Evolutionary conservation across 1,140 invertebrate genomes (phyloP).

Genomic region (Procambarus clarkii): DNA sequence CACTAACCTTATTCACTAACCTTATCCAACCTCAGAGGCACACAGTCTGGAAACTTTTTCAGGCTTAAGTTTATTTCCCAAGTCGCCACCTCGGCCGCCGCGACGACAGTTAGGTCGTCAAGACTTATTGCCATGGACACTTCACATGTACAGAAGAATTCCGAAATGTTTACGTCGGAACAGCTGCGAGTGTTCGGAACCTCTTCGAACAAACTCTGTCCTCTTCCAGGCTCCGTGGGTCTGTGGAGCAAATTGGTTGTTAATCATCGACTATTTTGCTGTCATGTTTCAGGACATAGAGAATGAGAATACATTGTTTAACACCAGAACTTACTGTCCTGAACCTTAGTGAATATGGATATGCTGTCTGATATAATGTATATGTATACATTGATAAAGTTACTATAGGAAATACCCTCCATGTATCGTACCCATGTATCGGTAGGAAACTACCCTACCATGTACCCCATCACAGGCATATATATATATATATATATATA

Average conservation of each 20-base stretch:
- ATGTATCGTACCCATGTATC: no score
- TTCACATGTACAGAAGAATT: conserved; percentile 17
- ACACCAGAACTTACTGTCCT: no score
- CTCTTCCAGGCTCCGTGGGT: background rate
- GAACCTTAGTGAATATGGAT: no score
- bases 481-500: no score
- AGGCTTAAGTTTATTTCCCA: background rate
- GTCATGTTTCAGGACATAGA: no score
- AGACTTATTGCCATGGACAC: background rate
- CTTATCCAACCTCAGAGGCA: background rate
- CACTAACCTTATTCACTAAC: background rate
- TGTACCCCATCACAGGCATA: no score
- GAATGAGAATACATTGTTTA: no score
- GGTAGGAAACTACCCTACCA: no score
- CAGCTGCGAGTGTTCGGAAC: conserved; percentile 1
- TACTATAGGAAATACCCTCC: no score
- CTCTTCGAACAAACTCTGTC: conserved; percentile 18
- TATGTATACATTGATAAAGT: no score
- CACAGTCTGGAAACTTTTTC: background rate
- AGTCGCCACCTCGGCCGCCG: background rate
- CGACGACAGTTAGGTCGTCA: background rate
- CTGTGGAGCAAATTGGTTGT: background rate
- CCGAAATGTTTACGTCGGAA: background rate
- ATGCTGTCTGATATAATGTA: no score
- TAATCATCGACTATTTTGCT: no score